phyloP scores from a whole-genome alignment of 2,888 invertebrate species.

The Tetranychus truncatus region DNA sequence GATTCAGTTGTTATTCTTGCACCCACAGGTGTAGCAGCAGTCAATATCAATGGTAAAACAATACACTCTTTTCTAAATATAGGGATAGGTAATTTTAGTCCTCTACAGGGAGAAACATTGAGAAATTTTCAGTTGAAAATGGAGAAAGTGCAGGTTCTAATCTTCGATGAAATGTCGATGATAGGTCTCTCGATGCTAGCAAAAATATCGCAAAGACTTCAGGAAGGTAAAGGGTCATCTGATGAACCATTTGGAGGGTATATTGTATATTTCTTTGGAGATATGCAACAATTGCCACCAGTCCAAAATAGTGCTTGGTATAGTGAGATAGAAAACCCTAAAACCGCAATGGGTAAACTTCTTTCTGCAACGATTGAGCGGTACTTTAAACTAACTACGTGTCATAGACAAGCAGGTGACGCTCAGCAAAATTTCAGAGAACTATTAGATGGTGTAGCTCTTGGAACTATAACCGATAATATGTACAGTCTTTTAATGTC shows the following conservation, averaged over 20 bases:
- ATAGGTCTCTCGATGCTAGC: background rate
- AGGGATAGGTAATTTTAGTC: fast-evolving
- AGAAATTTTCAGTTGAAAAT: background rate
- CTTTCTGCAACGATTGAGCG: background rate
- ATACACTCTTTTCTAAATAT: background rate
- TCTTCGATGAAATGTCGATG: slow-evolving; percentile 11
- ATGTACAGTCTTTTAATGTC: background rate
- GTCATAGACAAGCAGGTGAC: no score
- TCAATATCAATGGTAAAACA: slow-evolving; percentile 4
- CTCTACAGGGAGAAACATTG: background rate
- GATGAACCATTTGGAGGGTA: background rate
- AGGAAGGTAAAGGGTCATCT: background rate
- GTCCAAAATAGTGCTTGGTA: background rate
- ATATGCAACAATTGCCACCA: background rate
- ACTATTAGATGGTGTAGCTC: background rate
- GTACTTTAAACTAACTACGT: background rate
- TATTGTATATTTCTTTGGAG: background rate
- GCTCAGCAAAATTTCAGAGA: background rate
- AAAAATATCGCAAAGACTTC: background rate
- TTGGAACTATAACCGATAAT: background rate
- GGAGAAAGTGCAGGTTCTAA: background rate
- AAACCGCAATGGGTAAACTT: background rate
- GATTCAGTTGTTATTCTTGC: background rate
- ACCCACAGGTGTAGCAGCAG: slow-evolving; percentile 7
- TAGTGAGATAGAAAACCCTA: background rate